These are phyloP conservation scores for Acanthaster planci DNA, from an alignment of 35 echinoderm and acorn worm species.

Conservation along the genomic window DNA sequence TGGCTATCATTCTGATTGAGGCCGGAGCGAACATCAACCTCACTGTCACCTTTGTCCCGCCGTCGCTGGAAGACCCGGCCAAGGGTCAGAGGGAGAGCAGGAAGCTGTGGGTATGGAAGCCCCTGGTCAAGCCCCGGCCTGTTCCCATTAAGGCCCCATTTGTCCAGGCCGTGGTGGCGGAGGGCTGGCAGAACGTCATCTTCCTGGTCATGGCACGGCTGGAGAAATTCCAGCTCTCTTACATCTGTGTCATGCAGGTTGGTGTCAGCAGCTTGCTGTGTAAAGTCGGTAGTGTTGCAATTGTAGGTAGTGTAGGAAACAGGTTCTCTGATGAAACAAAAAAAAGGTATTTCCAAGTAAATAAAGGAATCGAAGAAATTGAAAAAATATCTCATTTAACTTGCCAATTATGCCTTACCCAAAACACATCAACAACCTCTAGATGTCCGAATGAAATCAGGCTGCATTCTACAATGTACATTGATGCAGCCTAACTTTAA, in stretches of 20 bases:
- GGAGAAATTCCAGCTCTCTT: constrained; percentile 57
- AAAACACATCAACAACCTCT: too few species aligned
- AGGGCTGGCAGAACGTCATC: constrained; percentile 78
- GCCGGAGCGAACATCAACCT: constrained; percentile 70
- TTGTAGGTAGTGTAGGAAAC: too few species aligned
- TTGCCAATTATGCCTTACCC: too few species aligned
- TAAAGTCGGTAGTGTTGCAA: too few species aligned
- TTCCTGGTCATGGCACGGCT: constrained; percentile 82
- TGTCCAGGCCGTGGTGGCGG: constrained; percentile 59
- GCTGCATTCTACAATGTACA: too few species aligned
- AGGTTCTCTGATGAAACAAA: too few species aligned
- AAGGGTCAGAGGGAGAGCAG: constrained; percentile 49
- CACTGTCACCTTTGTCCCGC: constrained; percentile 30
- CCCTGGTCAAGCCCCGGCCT: constrained; percentile 15
- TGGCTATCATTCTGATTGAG: constrained; percentile 76
- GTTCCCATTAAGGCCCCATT: constrained; percentile 32
- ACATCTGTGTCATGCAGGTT: constrained; percentile 70
- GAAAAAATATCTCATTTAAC: too few species aligned
- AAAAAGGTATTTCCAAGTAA: too few species aligned
- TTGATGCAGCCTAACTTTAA: too few species aligned
- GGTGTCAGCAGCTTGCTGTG: too few species aligned
- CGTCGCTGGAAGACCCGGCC: background rate
- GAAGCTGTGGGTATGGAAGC: constrained; percentile 69
- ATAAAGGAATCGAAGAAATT: too few species aligned
- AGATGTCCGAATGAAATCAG: too few species aligned